Percentiles rank a stretch among this genome's conserved stretches.
These are phyloP conservation scores for Teleopsis dalmanni DNA, from an alignment of 1,140 invertebrate species.

Conservation along the genomic window DNA sequence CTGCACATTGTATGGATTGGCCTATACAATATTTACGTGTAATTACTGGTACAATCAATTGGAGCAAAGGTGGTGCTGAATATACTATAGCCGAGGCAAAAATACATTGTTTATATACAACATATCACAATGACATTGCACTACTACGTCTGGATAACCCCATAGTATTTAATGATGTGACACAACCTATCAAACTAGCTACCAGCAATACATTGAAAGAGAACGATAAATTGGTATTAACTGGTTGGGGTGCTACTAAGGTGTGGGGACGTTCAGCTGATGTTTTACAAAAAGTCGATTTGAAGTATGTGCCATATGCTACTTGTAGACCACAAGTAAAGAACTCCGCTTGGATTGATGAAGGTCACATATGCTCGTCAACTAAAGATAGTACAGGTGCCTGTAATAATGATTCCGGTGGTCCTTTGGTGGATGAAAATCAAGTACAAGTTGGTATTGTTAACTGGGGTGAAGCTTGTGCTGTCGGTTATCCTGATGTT, in stretches of 20 bases:
- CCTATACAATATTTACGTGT: conserved; percentile 30
- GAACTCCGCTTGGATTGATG: conserved; percentile 21
- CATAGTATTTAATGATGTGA: conserved; percentile 43
- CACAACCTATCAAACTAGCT: conserved; percentile 41
- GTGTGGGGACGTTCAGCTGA: conserved; percentile 30
- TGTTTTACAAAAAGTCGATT: conserved; percentile 30
- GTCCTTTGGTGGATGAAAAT: conserved; percentile 40
- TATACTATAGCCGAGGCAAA: conserved; percentile 24
- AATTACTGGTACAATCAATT: conserved; percentile 30
- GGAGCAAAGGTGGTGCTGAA: conserved; percentile 24
- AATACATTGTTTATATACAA: conserved; percentile 31
- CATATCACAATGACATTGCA: conserved; percentile 49
- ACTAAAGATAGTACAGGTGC: conserved; percentile 52
- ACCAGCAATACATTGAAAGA: conserved; percentile 14
- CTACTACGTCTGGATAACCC: conserved; percentile 41
- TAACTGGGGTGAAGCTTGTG: conserved; percentile 51
- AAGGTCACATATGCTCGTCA: conserved; percentile 52
- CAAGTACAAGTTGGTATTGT: conserved; percentile 43
- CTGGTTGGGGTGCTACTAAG: conserved; percentile 49
- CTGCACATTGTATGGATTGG: conserved; percentile 45
- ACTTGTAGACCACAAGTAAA: conserved; percentile 20
- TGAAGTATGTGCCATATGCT: conserved; percentile 20
- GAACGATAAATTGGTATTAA: conserved; percentile 42
- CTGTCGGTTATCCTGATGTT: conserved; percentile 48
- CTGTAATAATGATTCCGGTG: conserved; percentile 49